These are phyloP conservation scores for Podarcis cretensis DNA, from an alignment of 2,113 vertebrate genomes.

Conservation along the genomic window DNA sequence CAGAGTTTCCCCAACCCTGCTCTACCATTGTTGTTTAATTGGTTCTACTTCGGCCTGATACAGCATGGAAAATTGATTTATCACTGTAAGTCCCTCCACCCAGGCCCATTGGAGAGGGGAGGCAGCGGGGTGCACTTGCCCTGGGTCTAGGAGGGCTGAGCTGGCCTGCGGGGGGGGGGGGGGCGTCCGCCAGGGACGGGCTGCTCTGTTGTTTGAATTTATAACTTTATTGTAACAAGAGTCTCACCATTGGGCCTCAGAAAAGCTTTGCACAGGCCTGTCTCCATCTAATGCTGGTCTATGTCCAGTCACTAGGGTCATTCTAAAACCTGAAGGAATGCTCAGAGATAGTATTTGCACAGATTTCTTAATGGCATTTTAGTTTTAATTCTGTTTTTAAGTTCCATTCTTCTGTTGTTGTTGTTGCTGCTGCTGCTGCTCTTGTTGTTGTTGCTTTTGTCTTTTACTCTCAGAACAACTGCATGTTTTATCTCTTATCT, in stretches of 20 bases:
- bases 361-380: conserved; percentile 19
- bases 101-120: too few relatives aligned
- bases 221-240: too few relatives aligned
- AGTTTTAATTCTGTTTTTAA: conserved; percentile 27
- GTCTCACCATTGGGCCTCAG: too few relatives aligned
- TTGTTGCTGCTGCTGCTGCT: background rate
- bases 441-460: conserved; percentile 20
- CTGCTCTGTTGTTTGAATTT: too few relatives aligned
- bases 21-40: conserved; percentile 14
- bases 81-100: background rate
- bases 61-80: background rate
- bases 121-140: too few relatives aligned
- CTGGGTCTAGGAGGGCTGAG: too few relatives aligned
- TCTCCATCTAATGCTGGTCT: background rate
- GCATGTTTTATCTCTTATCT: conserved; percentile 54
- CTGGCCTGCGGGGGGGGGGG: too few relatives aligned
- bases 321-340: background rate
- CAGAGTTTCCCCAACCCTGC: too few relatives aligned
- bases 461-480: conserved; percentile 39
- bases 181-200: too few relatives aligned
- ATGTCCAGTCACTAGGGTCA: background rate
- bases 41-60: conserved; percentile 25
- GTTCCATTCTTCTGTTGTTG: background rate
- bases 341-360: conserved; percentile 21
- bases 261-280: too few relatives aligned